Evolutionary conservation across 23 tunicate species (phyloP).

Genomic region (Clavelina lepadiformis): DNA sequence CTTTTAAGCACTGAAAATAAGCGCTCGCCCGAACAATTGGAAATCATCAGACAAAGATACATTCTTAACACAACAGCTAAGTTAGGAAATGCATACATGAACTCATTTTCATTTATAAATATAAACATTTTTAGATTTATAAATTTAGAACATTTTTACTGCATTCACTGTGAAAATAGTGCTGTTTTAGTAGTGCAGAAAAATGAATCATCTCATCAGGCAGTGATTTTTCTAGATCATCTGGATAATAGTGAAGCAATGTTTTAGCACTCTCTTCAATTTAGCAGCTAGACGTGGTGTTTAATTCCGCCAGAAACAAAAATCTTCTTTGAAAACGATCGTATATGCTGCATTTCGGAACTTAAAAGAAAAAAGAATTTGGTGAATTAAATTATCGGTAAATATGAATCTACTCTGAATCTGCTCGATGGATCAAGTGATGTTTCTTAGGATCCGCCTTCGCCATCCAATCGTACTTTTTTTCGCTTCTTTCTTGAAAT

Average conservation of each 20-base stretch:
- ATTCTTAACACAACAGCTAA: constrained; percentile 7
- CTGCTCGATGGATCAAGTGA: constrained; percentile 25
- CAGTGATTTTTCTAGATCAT: constrained; percentile 20
- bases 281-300: constrained; percentile 10
- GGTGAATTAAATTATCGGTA: constrained; percentile 9
- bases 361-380: constrained; percentile 12
- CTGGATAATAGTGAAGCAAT: constrained; percentile 13
- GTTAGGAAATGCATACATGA: constrained; percentile 15
- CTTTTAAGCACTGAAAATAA: constrained; percentile 24
- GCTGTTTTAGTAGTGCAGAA: constrained; percentile 14
- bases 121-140: too few relatives aligned
- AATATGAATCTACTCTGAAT: constrained; percentile 14
- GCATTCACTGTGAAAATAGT: constrained; percentile 21
- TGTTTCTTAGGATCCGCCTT: constrained; percentile 14
- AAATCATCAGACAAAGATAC: constrained; percentile 21
- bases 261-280: constrained; percentile 21
- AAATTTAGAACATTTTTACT: constrained; percentile 10
- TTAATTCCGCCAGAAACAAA: constrained; percentile 19
- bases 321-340: constrained; percentile 10
- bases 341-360: constrained; percentile 10
- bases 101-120: constrained; percentile 19
- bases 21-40: constrained; percentile 24
- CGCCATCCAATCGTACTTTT: constrained; percentile 10
- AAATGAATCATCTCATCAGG: constrained; percentile 23
- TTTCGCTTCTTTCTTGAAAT: constrained; percentile 16